Evolutionary conservation across 2,888 invertebrate genomes (phyloP), one percentile per base, ranked within the genome.

Genomic region (Ellobium chinense): DNA sequence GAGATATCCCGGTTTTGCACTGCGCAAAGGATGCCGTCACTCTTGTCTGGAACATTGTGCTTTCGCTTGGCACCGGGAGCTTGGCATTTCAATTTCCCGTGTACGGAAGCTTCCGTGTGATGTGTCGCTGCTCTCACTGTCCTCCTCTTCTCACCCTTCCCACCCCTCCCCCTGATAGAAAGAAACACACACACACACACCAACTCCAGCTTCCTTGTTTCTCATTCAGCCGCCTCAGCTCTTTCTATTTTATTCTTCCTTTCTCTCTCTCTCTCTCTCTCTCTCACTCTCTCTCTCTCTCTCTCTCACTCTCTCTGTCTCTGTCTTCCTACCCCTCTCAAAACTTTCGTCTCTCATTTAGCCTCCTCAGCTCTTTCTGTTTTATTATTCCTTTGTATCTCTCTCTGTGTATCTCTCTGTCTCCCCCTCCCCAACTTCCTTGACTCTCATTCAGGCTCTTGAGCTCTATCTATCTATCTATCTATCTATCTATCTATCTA

Each of bases 31-130:
- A n/a, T n/a, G n/a, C n/a, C n/a, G n/a, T n/a, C n/a, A n/a, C n/a
- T n/a, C n/a, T n/a, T n/a, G n/a, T n/a, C n/a, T n/a, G n/a, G 46
- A 46, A 18, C 7, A 46, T 46, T 18, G 46, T 7, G 18, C 46
- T 12, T 46, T 18, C 46, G 9, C 46, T 46, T 69, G 39, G 7
- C 39, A 14, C 39, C 24, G 4, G 4, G 36, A 4, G 36, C 27
- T 36, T 36, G 65, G 31, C 65, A 31, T 27, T 31, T 65, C 65
- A 24, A 39, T 36, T 68, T 36, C 68, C 37, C 46, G 68, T 39
- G n/a, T 39, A 27, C 68, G 68, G 68, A 39, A 39, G 68, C 24
- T 14, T 68, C 21, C 31, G 65, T 31, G 65, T 65, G 68, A 58
- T 56, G 18, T 5, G 56, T 24, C 36, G 24, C 18, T 56, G 34